Evolutionary conservation across 2,888 invertebrate species (phyloP), one percentile per base, ranked within the genome.

Genomic region (Drosophila nr. perissopoda): DNA sequence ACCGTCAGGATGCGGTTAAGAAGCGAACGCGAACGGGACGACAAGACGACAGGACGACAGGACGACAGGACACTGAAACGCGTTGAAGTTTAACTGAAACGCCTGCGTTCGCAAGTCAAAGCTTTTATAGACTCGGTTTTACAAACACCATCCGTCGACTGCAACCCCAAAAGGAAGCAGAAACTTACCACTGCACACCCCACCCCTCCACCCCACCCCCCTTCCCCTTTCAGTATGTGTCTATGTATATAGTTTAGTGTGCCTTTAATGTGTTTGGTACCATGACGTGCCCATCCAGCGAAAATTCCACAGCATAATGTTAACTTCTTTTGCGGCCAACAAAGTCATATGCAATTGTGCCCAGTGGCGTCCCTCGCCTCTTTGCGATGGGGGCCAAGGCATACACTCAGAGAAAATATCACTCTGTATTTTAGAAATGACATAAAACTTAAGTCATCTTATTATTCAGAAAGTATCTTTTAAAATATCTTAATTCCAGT

Each of bases 221-320:
- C 2, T 4, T 7, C 4, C 16, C 4, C 7, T 21, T 21, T 7
- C 2, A 7, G 25, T 1, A 5, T 54, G 33, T 58, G 56, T 40
- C 16, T 64, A 53, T 46, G 40, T 66, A 73, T 84, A 61, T 83
- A 83, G 87, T 85, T 87, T 87, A 89, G 75, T 88, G 79, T 74
- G 81, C 76, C 87, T 88, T 88, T 92, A 92, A 92, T 92, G 89
- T 87, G 79, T 92, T 92, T 87, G 90, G 92, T 92, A 90, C 92
- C 92, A 92, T 90, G 88, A 69, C 81, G 92, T 92, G 82, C 91
- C 82, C 79, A 82, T 76, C 65, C 70, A 69, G 54, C 38, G 8
- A n/a, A 57, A 90, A 92, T 92, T 92, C 92, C 88, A 77, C 83
- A 91, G 82, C 91, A 91, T 83, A 76, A 76, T 78, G 78, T 61